These are phyloP conservation scores for Phenganax marumi DNA, from an alignment of 92 coral and sea anemone genomes.

Conservation along the genomic window DNA sequence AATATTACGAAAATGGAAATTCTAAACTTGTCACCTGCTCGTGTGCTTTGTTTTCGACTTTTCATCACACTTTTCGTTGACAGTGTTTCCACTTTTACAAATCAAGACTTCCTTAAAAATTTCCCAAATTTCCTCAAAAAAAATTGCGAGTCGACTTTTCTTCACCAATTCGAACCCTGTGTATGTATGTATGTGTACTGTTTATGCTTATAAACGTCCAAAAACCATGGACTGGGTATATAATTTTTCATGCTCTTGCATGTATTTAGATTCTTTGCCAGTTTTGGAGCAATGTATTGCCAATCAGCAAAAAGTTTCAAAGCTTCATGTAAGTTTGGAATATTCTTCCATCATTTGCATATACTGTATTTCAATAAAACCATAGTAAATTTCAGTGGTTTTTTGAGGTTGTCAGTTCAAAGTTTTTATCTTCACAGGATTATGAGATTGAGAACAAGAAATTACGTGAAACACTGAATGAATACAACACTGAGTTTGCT, in stretches of 20 bases:
- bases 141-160: no score
- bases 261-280: slow-evolving; percentile 74
- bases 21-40: no score
- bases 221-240: neutral
- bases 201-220: no score
- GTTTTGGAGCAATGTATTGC: slow-evolving; percentile 81
- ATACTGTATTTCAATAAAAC: neutral
- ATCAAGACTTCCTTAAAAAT: no score
- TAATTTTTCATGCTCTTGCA: neutral
- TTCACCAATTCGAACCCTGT: no score
- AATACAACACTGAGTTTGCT: slow-evolving; percentile 96
- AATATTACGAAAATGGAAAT: no score
- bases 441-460: slow-evolving; percentile 98
- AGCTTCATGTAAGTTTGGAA: slow-evolving; percentile 68
- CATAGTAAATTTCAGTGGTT: neutral
- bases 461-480: slow-evolving; percentile 83
- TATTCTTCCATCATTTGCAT: neutral
- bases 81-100: no score
- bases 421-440: slow-evolving; percentile 55
- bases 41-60: no score
- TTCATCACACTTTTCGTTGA: no score
- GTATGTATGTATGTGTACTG: no score
- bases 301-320: slow-evolving; percentile 89
- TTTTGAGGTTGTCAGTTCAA: no score
- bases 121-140: no score